A percentile compares a stretch with the other conserved stretches of the same genome.
Conservation (phyloP, 2,113 vertebrate species). For the Acanthisitta chloris region DNA sequence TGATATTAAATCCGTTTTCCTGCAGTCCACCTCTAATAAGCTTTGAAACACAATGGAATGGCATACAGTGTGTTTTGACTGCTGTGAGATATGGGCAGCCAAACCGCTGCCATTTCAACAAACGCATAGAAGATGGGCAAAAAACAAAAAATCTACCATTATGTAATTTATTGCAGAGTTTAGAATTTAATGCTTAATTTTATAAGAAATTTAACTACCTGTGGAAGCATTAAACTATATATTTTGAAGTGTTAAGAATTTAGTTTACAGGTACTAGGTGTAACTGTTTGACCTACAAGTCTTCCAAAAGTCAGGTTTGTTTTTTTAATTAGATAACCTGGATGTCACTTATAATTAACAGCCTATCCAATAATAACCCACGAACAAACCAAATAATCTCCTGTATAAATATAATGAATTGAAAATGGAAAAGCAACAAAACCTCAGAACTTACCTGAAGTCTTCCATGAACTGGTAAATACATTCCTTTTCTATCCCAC, state of each 20-base stretch:
- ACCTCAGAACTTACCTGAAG: conserved; percentile 83
- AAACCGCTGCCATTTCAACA: background rate
- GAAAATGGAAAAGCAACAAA: background rate
- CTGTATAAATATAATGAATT: background rate
- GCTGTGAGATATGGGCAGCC: background rate
- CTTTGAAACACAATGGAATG: background rate
- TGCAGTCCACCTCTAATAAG: background rate
- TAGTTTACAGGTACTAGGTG: background rate
- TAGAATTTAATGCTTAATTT: background rate
- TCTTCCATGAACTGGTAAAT: conserved; percentile 89
- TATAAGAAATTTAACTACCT: background rate
- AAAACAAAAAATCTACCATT: background rate
- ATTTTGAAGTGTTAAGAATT: background rate
- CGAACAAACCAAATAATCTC: background rate
- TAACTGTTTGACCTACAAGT: background rate
- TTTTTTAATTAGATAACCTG: background rate
- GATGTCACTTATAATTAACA: background rate
- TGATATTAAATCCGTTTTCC: background rate
- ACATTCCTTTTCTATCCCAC: conserved; percentile 82
- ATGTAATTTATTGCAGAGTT: background rate
- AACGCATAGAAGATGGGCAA: background rate
- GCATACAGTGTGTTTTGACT: background rate
- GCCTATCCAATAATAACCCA: background rate
- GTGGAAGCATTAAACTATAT: background rate
- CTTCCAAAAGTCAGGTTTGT: background rate